These are phyloP conservation scores for Polymixis lichenea DNA, from an alignment of 2,888 invertebrate species.

Conservation along the genomic window DNA sequence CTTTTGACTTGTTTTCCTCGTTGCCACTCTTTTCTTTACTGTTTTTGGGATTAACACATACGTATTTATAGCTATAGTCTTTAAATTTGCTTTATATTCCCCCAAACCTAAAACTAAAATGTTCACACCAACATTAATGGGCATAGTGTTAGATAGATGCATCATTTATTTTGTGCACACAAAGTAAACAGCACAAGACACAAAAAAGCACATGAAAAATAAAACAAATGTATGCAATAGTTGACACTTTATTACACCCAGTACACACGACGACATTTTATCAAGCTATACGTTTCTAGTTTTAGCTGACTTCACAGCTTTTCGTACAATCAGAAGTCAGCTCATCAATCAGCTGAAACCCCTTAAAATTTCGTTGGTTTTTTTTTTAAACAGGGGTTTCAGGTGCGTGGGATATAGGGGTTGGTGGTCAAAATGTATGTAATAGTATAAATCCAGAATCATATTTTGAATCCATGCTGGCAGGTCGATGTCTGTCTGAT, in stretches of 20 bases:
- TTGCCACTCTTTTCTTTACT: background rate
- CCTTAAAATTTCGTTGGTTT: no score
- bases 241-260: no score
- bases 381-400: no score
- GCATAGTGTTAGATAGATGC: background rate
- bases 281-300: no score
- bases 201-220: background rate
- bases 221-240: background rate
- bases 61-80: background rate
- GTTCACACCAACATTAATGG: background rate
- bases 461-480: background rate
- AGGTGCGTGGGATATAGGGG: no score
- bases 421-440: no score
- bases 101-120: background rate
- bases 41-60: background rate
- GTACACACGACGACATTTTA: no score
- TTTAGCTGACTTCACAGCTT: no score
- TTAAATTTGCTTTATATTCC: background rate
- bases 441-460: background rate
- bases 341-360: no score
- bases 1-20: background rate
- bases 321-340: no score
- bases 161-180: background rate
- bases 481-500: fast-evolving
- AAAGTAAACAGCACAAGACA: background rate